phyloP scores from a whole-genome alignment of 2,888 invertebrate genomes.

The Dione vanillae region DNA sequence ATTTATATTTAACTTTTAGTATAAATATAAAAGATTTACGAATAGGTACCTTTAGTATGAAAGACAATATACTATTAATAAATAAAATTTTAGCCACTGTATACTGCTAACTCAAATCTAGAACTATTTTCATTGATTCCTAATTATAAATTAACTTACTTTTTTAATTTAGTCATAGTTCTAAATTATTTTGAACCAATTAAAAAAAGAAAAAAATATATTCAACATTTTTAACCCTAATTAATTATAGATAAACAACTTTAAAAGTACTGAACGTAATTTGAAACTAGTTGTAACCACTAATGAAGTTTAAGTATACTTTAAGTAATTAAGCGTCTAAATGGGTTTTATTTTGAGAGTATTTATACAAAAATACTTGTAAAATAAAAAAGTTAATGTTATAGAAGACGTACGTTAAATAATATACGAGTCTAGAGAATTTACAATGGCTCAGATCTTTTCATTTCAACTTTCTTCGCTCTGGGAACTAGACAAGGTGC shows the following conservation, averaged over 20 bases:
- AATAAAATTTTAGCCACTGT: too few relatives aligned
- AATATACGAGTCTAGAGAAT: too few relatives aligned
- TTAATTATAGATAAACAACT: slow-evolving; percentile 17
- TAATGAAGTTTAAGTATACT: slow-evolving; percentile 21
- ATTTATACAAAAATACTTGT: background rate
- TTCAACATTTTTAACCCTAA: slow-evolving; percentile 1
- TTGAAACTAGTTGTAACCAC: slow-evolving; percentile 12
- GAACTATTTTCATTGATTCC: too few relatives aligned
- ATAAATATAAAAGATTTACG: background rate
- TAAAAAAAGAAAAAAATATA: background rate
- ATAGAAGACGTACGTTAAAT: too few relatives aligned
- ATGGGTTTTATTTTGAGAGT: background rate
- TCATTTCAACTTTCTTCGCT: too few relatives aligned
- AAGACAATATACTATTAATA: too few relatives aligned
- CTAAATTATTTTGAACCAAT: background rate
- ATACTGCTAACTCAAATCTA: too few relatives aligned
- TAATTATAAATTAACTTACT: too few relatives aligned
- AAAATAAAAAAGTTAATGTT: background rate
- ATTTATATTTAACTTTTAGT: background rate
- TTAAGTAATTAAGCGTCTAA: slow-evolving; percentile 6
- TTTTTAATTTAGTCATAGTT: too few relatives aligned
- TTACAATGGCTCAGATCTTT: too few relatives aligned
- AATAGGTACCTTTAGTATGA: too few relatives aligned
- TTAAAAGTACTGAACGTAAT: slow-evolving; percentile 20
- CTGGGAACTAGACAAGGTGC: too few relatives aligned